Base-by-base conservation (phyloP, 2,888 invertebrate species). In the Dione vanillae region DNA sequence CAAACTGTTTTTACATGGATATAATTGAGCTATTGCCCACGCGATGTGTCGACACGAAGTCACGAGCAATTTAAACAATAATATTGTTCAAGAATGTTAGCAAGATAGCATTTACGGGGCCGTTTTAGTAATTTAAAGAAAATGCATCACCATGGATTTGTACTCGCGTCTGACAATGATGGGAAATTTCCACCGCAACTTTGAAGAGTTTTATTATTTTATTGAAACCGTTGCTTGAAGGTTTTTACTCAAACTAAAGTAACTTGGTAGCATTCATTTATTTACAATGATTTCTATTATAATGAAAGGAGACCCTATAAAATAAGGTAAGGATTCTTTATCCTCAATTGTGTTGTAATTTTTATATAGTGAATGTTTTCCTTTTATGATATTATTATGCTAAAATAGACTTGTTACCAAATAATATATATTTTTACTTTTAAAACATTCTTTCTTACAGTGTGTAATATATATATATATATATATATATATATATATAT, bases 21-120 rank as follows among this genome's bases (percentile, higher is more conserved):
- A 75, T 78, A 81, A 80, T 86, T 83, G 80, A 83, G 84, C 85
- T 85, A 87, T 81, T 78, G 79, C 78, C 81, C 88, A 89, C 87
- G 88, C 89, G 83, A 88, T 84, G 80, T 80, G 76, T 79, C 76
- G 76, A 78, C 78, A 78, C 71, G 69, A 65, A 75, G 78, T 79
- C 69, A 64, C 64, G 65, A 69, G 47, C 51, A 40, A 47, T 67
- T 69, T 45, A 41, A 70, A 74, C 67, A 70, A 66, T 70, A 67
- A 56, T 51, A 49, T 62, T 43, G 12, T 49, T 40, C 37, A 14
- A 40, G 59, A 59, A 61, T 69, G 59, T 65, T 61, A 61, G 54
- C 16, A 64, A 20, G 64, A n/a, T n/a, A n/a, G n/a, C n/a, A n/a
- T n/a, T n/a, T 20, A 52, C 37, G 20, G 47, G n/a, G 10, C 37